phyloP scores from a whole-genome alignment of 2,797 vertebrate species.

The Pogonophryne albipinna region DNA sequence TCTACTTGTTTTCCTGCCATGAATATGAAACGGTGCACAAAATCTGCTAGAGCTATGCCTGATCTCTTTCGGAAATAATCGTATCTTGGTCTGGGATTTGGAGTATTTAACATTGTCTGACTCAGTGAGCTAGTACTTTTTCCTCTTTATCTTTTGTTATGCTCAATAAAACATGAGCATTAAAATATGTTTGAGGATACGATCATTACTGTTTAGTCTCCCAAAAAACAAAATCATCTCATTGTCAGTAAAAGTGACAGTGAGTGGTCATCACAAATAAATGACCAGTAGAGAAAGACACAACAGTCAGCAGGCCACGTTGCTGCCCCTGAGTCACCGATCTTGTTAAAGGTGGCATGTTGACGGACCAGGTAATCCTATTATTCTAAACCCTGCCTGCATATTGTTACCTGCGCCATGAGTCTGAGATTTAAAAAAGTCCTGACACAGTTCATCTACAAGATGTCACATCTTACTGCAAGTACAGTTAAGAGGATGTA shows the following conservation, averaged over 20 bases:
- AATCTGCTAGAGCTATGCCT: conserved; percentile 16
- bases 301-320: neutral
- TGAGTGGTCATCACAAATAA: conserved; percentile 2
- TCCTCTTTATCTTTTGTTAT: neutral
- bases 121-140: neutral
- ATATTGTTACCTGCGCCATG: conserved; percentile 56
- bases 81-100: conserved; percentile 3
- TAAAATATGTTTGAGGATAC: conserved; percentile 18
- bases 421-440: conserved; percentile 57
- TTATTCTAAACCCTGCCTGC: conserved; percentile 46
- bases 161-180: conserved; percentile 44
- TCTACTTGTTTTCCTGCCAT: neutral
- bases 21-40: rapidly evolving
- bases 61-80: conserved; percentile 23
- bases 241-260: neutral
- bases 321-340: conserved; percentile 29
- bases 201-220: neutral
- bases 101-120: neutral
- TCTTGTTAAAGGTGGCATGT: conserved; percentile 39
- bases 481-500: neutral
- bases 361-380: conserved; percentile 54
- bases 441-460: conserved; percentile 46
- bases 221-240: neutral
- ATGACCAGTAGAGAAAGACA: neutral
- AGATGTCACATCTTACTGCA: conserved; percentile 26